Evolutionary conservation across 2,888 invertebrate species (phyloP), one percentile per base, ranked within the genome.

Genomic region (Phyto melanocephala): DNA sequence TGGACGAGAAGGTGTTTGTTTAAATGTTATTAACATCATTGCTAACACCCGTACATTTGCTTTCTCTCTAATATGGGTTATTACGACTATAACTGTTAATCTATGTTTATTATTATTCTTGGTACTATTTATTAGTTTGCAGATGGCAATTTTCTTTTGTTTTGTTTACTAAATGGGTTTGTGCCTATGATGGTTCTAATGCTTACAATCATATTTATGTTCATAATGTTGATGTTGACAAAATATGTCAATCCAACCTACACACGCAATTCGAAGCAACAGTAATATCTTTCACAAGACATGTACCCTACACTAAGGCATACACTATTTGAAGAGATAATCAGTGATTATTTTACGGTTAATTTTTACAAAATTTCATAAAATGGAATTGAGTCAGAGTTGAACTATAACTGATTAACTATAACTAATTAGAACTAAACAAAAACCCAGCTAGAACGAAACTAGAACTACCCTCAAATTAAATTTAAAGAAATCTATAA

Each of bases 201-300:
- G 60, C 13, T 58, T 15, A 33, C 17, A 52, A 42, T 62, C 40
- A 42, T 22, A 22, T 15, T 4, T 50, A n/a, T 40, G 13, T 42
- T 70, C 42, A 37, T 67, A 54, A 79, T 76, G 67, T 71, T 78
- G 28, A 65, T 47, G 71, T 67, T 79, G 75, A 75, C 74, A 81
- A 74, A 70, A 60, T 70, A 52, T 70, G 65, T 58, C 70, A 81
- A 70, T 45, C 13, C 74, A 65, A 47, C 81, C 81, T 65, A 81
- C 81, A 65, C 81, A 75, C 35, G 37, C 58, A 70, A 45, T 37
- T 1, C 22, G 20, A 37, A 28, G 10, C 24, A 33, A 40, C 1
- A 10, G 33, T 22, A 35, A 42, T 45, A 65, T 42, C 33, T 22
- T 17, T 13, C 11, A 7, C 10, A 0, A 42, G 5, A 28, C 8